Conservation (phyloP, 2,797 vertebrate genomes). For the Myotis findleyi region DNA sequence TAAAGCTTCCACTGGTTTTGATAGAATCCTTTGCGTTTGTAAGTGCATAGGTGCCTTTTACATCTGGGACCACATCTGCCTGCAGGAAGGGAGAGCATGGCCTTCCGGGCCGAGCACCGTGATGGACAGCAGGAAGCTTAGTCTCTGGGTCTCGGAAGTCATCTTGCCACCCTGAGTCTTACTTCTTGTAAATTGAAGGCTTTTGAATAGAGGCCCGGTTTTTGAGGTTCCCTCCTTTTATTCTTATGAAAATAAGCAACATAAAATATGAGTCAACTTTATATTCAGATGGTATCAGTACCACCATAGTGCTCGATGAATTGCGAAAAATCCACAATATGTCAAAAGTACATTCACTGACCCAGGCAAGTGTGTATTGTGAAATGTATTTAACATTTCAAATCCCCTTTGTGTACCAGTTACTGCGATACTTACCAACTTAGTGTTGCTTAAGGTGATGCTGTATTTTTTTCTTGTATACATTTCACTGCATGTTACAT, state of each 20-base stretch:
- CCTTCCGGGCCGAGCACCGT: background rate
- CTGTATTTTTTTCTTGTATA: constrained; percentile 36
- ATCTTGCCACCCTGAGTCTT: background rate
- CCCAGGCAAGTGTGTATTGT: background rate
- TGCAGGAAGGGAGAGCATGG: background rate
- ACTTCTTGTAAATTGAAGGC: background rate
- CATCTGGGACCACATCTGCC: background rate
- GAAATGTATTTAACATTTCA: constrained; percentile 9
- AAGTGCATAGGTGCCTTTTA: background rate
- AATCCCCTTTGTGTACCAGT: background rate
- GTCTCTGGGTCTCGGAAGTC: background rate
- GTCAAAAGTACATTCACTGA: background rate
- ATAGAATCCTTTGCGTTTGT: background rate
- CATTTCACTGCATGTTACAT: background rate
- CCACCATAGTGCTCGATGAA: background rate
- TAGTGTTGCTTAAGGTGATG: constrained; percentile 6
- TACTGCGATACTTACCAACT: background rate
- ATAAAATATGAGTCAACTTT: background rate
- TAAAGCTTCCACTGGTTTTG: background rate
- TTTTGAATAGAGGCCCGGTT: background rate
- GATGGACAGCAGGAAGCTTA: background rate
- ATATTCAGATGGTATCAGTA: background rate
- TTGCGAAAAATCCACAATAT: background rate
- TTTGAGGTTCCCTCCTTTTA: background rate
- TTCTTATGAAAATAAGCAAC: constrained; percentile 3